A percentile compares a stretch with the other conserved stretches of the same genome.
These are phyloP conservation scores for Serrognathus titanus DNA, from an alignment of 2,888 invertebrate species.

Conservation along the genomic window DNA sequence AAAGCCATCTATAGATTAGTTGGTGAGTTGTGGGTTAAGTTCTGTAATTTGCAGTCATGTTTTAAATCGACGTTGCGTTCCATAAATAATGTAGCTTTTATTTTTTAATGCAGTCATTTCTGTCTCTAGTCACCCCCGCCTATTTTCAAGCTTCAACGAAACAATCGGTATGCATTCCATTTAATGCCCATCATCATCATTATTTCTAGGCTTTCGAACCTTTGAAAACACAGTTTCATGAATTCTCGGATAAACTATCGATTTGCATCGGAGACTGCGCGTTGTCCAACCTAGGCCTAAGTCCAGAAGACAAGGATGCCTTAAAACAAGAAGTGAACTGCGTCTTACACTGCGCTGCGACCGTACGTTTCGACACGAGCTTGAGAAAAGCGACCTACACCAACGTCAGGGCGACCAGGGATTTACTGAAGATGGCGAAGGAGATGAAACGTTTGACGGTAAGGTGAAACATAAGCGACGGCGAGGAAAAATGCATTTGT, in stretches of 20 bases:
- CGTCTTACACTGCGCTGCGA: conserved; percentile 74
- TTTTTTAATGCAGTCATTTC: too few species aligned
- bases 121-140: too few species aligned
- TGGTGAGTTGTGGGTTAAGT: too few species aligned
- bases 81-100: too few species aligned
- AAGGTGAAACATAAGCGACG: conserved; percentile 16
- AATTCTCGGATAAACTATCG: conserved; percentile 55
- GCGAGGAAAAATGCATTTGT: not conserved
- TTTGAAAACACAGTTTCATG: conserved; percentile 51
- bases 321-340: conserved; percentile 57
- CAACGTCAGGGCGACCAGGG: conserved; percentile 65
- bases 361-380: conserved; percentile 71
- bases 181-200: conserved; percentile 46
- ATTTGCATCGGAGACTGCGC: conserved; percentile 56
- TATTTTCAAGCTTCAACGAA: not conserved
- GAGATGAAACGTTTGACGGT: conserved; percentile 64
- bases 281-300: conserved; percentile 54
- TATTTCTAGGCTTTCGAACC: conserved; percentile 52
- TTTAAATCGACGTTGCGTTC: too few species aligned
- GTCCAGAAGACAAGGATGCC: conserved; percentile 50
- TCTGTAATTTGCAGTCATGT: too few species aligned
- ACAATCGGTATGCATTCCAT: not conserved
- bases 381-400: conserved; percentile 64
- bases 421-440: conserved; percentile 62
- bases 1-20: too few species aligned